Conservation (phyloP, 2,888 invertebrate species). For the Carabus problematicus region DNA sequence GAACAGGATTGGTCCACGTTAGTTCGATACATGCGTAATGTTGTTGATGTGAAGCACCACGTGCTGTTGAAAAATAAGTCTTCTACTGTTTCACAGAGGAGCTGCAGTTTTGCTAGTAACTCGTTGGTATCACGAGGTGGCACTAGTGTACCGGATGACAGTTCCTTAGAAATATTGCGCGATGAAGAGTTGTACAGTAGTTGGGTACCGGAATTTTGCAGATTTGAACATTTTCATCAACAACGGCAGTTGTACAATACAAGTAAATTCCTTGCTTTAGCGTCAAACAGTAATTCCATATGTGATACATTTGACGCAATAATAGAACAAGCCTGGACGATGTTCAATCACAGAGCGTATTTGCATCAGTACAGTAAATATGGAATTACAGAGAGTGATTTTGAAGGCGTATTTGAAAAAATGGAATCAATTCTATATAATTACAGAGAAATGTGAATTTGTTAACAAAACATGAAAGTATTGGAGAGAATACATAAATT, state of each 20-base stretch:
- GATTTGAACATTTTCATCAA: conserved; percentile 57
- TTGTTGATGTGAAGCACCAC: conserved; percentile 47
- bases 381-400: conserved; percentile 60
- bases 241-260: conserved; percentile 55
- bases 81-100: conserved; percentile 35
- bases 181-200: conserved; percentile 55
- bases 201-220: conserved; percentile 55
- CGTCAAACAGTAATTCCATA: conserved; percentile 60
- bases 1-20: conserved; percentile 56
- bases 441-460: conserved; percentile 56
- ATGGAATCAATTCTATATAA: conserved; percentile 59
- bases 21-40: conserved; percentile 52
- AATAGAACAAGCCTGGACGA: conserved; percentile 60
- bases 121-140: conserved; percentile 58
- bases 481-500: too few relatives aligned
- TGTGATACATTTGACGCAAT: conserved; percentile 56
- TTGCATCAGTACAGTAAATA: conserved; percentile 63
- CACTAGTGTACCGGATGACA: conserved; percentile 43
- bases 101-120: conserved; percentile 53
- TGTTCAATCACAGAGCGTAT: conserved; percentile 61
- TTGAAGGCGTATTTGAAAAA: conserved; percentile 61
- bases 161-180: conserved; percentile 51
- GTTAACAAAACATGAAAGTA: neutral
- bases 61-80: conserved; percentile 33
- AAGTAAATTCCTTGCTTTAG: conserved; percentile 58